These are phyloP conservation scores for Brachyhypopomus occidentalis DNA, from an alignment of 2,113 vertebrate genomes.

Conservation along the genomic window DNA sequence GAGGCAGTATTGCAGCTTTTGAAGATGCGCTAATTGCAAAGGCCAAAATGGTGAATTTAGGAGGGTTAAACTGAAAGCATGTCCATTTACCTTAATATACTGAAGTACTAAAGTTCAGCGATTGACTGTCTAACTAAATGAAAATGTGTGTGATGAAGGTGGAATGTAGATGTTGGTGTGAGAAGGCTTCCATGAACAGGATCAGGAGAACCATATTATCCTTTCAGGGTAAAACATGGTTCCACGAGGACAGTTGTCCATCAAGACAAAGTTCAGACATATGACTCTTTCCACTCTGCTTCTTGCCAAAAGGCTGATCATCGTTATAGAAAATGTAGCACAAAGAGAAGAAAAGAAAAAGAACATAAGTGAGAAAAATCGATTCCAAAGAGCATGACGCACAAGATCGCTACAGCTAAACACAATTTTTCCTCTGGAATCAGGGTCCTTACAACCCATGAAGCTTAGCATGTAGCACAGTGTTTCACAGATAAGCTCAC, in stretches of 20 bases:
- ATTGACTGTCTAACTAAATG: neutral
- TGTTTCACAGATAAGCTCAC: neutral
- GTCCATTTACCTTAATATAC: no score
- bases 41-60: no score
- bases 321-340: neutral
- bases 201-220: conserved; percentile 38
- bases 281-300: neutral
- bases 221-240: conserved; percentile 6
- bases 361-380: neutral
- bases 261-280: neutral
- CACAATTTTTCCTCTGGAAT: neutral
- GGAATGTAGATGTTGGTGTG: conserved; percentile 25
- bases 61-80: neutral
- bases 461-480: neutral
- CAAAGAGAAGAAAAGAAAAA: neutral
- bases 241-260: neutral
- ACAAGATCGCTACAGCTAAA: neutral
- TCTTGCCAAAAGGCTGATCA: neutral
- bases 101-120: no score
- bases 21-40: no score
- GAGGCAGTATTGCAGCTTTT: no score
- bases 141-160: conserved; percentile 8
- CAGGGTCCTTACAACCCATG: neutral
- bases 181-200: neutral
- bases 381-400: neutral